phyloP scores from a whole-genome alignment of 2,113 vertebrate species.

The Xenopus laevis region DNA sequence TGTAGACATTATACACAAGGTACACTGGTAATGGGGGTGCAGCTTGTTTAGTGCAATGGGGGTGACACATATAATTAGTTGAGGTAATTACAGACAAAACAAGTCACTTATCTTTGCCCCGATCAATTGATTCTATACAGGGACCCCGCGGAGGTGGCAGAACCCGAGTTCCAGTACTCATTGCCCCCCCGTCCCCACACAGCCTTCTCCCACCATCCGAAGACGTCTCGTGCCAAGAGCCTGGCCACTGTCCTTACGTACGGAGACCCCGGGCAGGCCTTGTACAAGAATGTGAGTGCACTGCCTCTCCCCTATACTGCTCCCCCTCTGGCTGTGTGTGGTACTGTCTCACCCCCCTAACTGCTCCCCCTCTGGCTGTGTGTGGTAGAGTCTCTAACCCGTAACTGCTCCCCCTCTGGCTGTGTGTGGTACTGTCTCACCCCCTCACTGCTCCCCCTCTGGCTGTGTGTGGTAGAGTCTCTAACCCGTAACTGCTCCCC shows the following conservation, averaged over 20 bases:
- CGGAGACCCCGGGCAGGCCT: constrained; percentile 13
- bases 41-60: no score
- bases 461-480: no score
- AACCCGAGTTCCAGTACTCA: not conserved
- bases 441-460: no score
- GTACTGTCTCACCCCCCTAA: not conserved
- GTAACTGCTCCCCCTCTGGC: not conserved
- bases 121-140: not conserved
- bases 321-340: not conserved
- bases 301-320: not conserved
- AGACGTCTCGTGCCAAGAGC: constrained; percentile 15
- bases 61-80: no score
- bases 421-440: not conserved
- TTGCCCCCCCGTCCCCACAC: constrained; percentile 26
- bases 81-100: no score
- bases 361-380: not conserved
- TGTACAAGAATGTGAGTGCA: constrained; percentile 52
- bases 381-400: no score
- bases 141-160: not conserved
- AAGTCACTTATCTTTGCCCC: no score
- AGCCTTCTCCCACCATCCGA: not conserved
- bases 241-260: constrained; percentile 55
- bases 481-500: not conserved
- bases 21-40: no score
- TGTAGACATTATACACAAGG: no score